Evolutionary conservation across 2,888 invertebrate genomes (phyloP), one percentile per base, ranked within the genome.

Genomic region (Schizotus pectinicornis): DNA sequence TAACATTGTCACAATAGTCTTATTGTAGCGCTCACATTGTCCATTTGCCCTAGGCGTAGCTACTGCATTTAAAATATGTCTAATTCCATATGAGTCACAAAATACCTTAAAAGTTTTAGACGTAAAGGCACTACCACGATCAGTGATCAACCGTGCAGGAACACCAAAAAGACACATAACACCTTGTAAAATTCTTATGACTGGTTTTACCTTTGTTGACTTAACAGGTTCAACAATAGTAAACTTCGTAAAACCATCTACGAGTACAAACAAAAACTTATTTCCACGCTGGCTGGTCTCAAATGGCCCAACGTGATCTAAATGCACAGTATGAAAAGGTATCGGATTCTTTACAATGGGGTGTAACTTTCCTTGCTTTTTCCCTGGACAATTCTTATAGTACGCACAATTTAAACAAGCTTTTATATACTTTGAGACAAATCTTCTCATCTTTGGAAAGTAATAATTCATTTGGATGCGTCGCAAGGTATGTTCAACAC

Each of bases 351-450:
- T 63, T 31, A 67, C 67, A 22, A 75, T 74, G 3, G 70, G 64
- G 42, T 73, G 66, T 9, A 74, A 49, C 9, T 58, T 48, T 13
- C 72, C 74, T 14, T 63, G 64, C 31, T 63, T 65, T 31, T 63
- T 61, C 9, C 64, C 68, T 8, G 56, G 30, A 1, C 33, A 11
- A 1, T 52, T 9, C 51, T 73, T 72, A 48, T 60, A 67, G 32
- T 70, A 71, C 3, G 71, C 31, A 41, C 71, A 77, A 5, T 69
- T 60, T 6, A 76, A 50, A 51, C 73, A 75, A 7, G 70, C 65
- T 6, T 59, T 56, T 5, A 75, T 67, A 48, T 76, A 72, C 33
- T 69, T 65, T 11, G 57, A 64, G 0, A 75, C 68, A 51, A 72
- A 74, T 1, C 62, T 48, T 41, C 64, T 22, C 64, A 66, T 62